Percentiles rank a stretch among this genome's conserved stretches.
Conservation (phyloP, 2,797 vertebrate species). For the Anisognathus igniventris region DNA sequence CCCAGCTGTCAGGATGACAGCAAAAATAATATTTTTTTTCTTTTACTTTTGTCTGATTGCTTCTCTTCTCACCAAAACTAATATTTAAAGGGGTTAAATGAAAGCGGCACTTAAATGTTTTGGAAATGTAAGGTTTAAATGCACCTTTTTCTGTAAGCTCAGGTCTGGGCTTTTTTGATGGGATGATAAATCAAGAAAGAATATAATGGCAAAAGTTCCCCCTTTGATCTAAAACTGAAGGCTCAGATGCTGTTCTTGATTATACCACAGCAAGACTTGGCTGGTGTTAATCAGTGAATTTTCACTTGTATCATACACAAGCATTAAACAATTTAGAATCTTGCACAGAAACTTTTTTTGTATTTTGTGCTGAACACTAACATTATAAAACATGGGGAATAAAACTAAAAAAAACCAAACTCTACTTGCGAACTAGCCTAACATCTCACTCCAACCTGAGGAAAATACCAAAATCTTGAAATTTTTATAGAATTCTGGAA, state of each 20-base stretch:
- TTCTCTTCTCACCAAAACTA: neutral
- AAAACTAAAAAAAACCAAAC: neutral
- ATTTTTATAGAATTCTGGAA: neutral
- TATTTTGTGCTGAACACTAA: neutral
- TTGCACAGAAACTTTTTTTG: neutral
- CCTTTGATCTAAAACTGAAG: neutral
- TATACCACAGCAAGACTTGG: neutral
- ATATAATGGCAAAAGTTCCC: neutral
- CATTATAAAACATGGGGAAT: neutral
- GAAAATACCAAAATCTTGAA: neutral
- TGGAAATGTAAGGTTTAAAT: neutral
- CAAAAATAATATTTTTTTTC: accelerated
- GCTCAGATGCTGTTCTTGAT: neutral
- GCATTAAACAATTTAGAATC: neutral
- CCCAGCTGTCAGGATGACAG: neutral
- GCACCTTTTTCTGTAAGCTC: neutral
- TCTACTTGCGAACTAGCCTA: neutral
- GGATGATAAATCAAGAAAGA: neutral
- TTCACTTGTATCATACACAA: neutral
- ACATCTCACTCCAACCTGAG: accelerated
- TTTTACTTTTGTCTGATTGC: neutral
- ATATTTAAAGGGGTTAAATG: neutral
- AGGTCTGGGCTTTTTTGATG: neutral
- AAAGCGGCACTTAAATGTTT: neutral
- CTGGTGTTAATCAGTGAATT: neutral